Percentiles rank a stretch among this genome's conserved stretches.
Evolutionary conservation across 2,113 vertebrate genomes (phyloP).

Genomic region (Amphiprion ocellaris): DNA sequence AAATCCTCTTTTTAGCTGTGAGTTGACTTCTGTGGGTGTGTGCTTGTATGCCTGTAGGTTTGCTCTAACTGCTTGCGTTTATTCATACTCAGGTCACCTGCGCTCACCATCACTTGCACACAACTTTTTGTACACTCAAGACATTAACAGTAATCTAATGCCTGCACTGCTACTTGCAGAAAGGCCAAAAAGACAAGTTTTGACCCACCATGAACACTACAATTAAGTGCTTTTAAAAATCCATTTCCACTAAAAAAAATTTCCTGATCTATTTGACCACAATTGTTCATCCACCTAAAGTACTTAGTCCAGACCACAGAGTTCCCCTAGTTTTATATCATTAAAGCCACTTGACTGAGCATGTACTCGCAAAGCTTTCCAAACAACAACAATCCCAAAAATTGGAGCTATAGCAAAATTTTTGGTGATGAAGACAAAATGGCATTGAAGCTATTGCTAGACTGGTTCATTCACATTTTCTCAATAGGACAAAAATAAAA

Average conservation of each 20-base stretch:
- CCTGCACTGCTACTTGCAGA: not conserved
- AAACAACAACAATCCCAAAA: too few relatives aligned
- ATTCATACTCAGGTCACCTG: slow-evolving; percentile 31
- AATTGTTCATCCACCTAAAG: not conserved
- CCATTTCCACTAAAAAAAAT: not conserved
- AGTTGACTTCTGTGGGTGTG: slow-evolving; percentile 50
- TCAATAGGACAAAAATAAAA: not conserved
- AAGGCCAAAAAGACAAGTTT: not conserved
- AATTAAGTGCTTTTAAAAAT: not conserved
- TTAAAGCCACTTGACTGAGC: not conserved
- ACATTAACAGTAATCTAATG: not conserved
- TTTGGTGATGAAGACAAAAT: not conserved
- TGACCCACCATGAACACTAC: not conserved
- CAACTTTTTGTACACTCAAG: not conserved
- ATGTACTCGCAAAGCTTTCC: too few relatives aligned
- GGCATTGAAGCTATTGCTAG: not conserved
- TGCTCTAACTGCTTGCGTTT: slow-evolving; percentile 33
- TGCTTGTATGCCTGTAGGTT: slow-evolving; percentile 47
- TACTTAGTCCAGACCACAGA: not conserved
- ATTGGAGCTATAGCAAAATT: too few relatives aligned
- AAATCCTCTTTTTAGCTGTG: not conserved
- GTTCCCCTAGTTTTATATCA: not conserved
- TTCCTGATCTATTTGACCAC: not conserved
- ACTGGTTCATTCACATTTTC: not conserved
- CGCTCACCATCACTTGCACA: slow-evolving; percentile 1